phyloP scores from a whole-genome alignment of 35 echinoderm and acorn worm genomes.

The Strongylocentrotus purpuratus region DNA sequence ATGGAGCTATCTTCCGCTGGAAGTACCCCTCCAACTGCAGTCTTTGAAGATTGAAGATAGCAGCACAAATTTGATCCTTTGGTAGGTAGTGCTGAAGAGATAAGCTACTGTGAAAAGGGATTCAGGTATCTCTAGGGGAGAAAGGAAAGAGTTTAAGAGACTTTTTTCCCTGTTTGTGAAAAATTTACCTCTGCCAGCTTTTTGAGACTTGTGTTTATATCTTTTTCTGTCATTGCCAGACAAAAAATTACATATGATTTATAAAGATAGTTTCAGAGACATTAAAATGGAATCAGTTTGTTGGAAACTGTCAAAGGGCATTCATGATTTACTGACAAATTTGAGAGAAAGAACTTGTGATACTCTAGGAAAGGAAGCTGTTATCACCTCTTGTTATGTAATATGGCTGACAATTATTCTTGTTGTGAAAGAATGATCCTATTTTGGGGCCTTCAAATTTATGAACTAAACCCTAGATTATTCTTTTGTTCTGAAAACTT shows the following conservation, averaged over 20 bases:
- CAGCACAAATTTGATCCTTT: neutral
- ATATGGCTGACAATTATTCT: too few species aligned
- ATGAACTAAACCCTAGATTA: too few species aligned
- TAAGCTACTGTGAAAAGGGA: neutral
- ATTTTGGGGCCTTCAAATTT: too few species aligned
- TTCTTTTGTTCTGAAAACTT: too few species aligned
- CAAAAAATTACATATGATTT: too few species aligned
- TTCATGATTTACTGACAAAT: neutral
- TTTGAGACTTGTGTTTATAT: neutral
- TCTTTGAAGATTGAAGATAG: neutral
- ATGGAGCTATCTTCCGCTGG: slow-evolving; percentile 92
- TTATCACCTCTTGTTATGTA: too few species aligned
- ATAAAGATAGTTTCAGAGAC: neutral
- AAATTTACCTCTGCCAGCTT: neutral
- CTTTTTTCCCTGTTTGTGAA: neutral
- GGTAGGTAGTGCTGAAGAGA: neutral
- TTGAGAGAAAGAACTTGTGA: neutral
- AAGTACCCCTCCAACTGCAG: slow-evolving; percentile 56
- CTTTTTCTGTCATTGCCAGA: too few species aligned
- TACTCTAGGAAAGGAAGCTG: too few species aligned
- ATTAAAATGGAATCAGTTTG: neutral
- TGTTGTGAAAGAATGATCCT: too few species aligned
- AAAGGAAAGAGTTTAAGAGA: neutral
- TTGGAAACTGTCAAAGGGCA: neutral
- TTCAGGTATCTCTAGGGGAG: neutral